Percentiles rank a stretch among this genome's conserved stretches.
Conservation (phyloP, 2,888 invertebrate species). For the Epinotia demarniana region DNA sequence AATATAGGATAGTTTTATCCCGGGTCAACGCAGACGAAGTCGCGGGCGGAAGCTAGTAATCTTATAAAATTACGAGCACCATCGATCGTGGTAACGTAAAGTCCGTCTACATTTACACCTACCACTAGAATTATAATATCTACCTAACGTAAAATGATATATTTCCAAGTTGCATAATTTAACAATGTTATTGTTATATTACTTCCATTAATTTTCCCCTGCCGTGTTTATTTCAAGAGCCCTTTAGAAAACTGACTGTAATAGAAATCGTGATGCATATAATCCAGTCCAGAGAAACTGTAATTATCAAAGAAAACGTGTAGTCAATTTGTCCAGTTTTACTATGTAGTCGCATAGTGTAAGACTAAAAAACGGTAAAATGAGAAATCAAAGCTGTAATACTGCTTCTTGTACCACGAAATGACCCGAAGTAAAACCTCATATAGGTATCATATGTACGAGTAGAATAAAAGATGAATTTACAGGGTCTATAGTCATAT, state of each 20-base stretch:
- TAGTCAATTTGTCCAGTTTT: not conserved
- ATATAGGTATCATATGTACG: no score
- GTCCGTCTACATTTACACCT: not conserved
- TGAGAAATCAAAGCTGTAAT: not conserved
- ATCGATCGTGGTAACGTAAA: no score
- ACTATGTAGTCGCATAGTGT: no score
- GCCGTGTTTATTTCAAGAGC: not conserved
- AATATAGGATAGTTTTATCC: no score
- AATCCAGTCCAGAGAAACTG: constrained; percentile 30
- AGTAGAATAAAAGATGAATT: no score
- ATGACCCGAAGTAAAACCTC: not conserved
- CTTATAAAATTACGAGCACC: no score
- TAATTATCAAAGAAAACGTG: constrained; percentile 25
- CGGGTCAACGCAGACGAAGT: no score
- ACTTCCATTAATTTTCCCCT: not conserved
- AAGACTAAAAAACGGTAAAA: no score
- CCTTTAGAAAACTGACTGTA: constrained; percentile 29
- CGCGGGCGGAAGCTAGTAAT: no score
- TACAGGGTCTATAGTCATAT: no score
- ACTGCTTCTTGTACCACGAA: not conserved
- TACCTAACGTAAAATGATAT: not conserved
- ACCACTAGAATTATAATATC: not conserved
- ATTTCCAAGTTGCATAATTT: not conserved
- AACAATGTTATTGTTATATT: not conserved
- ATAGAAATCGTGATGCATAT: constrained; percentile 35